These are phyloP conservation scores for Iguana delicatissima DNA, from an alignment of 2,797 vertebrate species.

Conservation along the genomic window DNA sequence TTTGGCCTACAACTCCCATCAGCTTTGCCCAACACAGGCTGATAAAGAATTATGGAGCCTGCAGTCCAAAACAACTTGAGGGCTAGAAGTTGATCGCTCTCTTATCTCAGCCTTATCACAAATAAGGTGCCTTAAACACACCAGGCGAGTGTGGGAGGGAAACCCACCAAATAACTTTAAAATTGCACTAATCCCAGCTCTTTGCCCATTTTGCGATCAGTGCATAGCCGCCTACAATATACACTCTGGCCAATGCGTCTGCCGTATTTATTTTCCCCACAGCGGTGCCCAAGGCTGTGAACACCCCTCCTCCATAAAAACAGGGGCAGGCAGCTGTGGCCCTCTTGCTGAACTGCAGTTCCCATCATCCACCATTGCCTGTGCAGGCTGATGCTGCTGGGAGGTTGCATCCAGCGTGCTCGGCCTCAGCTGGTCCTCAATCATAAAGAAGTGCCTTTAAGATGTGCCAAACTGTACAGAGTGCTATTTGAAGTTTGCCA, in stretches of 20 bases:
- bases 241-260: neutral
- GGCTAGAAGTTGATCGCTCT: too few species aligned
- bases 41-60: too few species aligned
- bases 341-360: neutral
- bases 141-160: too few species aligned
- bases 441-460: neutral
- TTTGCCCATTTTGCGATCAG: too few species aligned
- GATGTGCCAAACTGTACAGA: neutral
- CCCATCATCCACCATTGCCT: neutral
- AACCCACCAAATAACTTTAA: neutral
- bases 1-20: too few species aligned
- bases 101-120: constrained; percentile 20
- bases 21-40: too few species aligned
- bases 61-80: too few species aligned
- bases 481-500: neutral
- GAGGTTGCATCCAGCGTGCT: too few species aligned
- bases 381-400: too few species aligned
- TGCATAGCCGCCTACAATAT: neutral
- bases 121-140: constrained; percentile 43
- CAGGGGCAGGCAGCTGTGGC: neutral
- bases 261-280: neutral
- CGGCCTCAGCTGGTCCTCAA: neutral
- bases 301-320: neutral
- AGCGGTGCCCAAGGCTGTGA: neutral
- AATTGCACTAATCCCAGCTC: neutral